Percentiles rank a stretch among this genome's conserved stretches.
Evolutionary conservation across 2,113 vertebrate genomes (phyloP).

Genomic region (Dipodomys merriami): DNA sequence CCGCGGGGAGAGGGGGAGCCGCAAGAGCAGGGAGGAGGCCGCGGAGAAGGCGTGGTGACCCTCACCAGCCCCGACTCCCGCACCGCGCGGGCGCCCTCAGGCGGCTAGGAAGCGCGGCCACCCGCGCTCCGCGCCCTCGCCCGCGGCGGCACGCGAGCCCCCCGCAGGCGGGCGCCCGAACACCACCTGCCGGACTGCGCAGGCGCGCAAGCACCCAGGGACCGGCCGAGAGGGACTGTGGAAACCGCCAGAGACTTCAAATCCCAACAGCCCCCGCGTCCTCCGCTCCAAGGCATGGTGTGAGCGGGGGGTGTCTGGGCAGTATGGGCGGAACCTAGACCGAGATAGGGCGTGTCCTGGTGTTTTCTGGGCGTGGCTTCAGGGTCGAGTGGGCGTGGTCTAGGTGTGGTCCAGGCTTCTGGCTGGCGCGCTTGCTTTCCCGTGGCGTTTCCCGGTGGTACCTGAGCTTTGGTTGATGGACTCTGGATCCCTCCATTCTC

Average conservation of each 20-base stretch:
- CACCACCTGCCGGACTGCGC: accelerated
- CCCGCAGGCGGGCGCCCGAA: background rate
- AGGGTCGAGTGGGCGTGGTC: too few species aligned
- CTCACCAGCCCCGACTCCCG: background rate
- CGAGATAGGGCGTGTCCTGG: too few species aligned
- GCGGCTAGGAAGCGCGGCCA: accelerated
- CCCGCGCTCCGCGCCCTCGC: background rate
- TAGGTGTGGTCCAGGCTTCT: too few species aligned
- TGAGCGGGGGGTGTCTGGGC: background rate
- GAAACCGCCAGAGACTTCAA: background rate
- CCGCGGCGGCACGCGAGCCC: accelerated
- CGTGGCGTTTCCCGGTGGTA: too few species aligned
- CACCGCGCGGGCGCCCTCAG: background rate
- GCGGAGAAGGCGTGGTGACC: too few species aligned
- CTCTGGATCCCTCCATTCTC: too few species aligned
- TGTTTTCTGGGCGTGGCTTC: too few species aligned
- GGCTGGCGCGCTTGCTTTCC: too few species aligned
- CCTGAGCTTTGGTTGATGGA: too few species aligned
- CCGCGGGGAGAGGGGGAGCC: background rate
- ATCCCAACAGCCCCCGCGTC: slow-evolving; percentile 36
- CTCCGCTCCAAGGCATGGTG: too few species aligned
- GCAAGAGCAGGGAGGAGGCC: accelerated
- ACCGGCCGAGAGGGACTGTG: accelerated
- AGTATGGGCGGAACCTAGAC: too few species aligned
- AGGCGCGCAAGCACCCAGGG: background rate